A percentile compares a stretch with the other conserved stretches of the same genome.
Evolutionary conservation across 2,888 invertebrate species (phyloP).

Genomic region (Pandemis corylana): DNA sequence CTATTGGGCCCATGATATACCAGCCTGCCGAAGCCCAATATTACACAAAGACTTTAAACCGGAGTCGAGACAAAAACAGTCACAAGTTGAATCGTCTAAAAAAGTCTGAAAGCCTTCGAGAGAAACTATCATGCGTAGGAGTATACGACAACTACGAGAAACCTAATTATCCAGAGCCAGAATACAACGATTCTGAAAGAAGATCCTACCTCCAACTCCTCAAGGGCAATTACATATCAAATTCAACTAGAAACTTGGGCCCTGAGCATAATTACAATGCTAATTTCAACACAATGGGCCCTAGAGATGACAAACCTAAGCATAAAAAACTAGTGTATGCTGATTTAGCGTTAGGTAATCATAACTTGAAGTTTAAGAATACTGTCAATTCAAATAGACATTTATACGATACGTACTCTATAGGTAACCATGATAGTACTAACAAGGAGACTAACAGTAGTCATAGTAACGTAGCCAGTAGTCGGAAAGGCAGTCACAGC

Average conservation of each 20-base stretch:
- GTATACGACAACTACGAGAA: constrained; percentile 80
- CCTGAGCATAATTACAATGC: constrained; percentile 68
- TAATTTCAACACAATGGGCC: constrained; percentile 70
- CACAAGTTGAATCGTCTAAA: constrained; percentile 79
- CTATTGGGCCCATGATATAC: constrained; percentile 79
- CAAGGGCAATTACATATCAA: constrained; percentile 82
- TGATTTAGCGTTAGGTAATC: constrained; percentile 83
- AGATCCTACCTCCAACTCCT: constrained; percentile 77
- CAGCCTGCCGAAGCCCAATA: constrained; percentile 75
- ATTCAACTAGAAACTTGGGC: constrained; percentile 75
- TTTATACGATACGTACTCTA: constrained; percentile 81
- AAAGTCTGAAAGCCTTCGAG: constrained; percentile 81
- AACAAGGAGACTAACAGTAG: constrained; percentile 74
- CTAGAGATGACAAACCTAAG: constrained; percentile 76
- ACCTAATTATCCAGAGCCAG: constrained; percentile 78
- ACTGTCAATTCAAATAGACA: constrained; percentile 85
- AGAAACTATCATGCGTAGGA: constrained; percentile 81
- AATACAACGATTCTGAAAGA: constrained; percentile 76
- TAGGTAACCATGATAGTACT: constrained; percentile 72
- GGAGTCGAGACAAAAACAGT: constrained; percentile 76
- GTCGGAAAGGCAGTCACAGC: constrained; percentile 62
- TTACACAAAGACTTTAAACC: constrained; percentile 80
- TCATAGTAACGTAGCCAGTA: constrained; percentile 69
- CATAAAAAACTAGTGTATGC: constrained; percentile 83
- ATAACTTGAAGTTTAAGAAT: constrained; percentile 84